Evolutionary conservation across 35 echinoderm and acorn worm species (phyloP), one percentile per base, ranked within the genome.

Genomic region (Heliocidaris erythrogramma): DNA sequence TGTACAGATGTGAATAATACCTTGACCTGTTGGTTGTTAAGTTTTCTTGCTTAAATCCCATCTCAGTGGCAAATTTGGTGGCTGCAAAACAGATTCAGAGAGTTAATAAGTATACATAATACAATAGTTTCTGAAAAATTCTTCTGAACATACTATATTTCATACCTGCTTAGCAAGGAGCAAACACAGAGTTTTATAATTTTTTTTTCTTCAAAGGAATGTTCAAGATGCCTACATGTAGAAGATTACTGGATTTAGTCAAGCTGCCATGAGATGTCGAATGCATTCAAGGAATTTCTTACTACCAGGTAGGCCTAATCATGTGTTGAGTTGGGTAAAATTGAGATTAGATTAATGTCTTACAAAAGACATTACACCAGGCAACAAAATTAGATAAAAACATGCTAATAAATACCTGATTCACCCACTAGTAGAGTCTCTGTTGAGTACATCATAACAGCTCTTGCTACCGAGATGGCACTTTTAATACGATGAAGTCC

Each of bases 371-470:
- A 56, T 56, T 9, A 56, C 13, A 2, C 13, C 10, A 56, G 2
- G 52, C 52, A 2, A 56, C 10, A 56, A 13, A 10, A 56, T 56
- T 56, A 13, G 52, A 13, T 56, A 14, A 42, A 56, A 52, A 71
- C 24, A 71, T 13, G 56, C 17, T 92, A 27, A 32, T 94, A 59
- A 47, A 52, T 85, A 97, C 97, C 97, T 97, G 95, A 96, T 86
- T 97, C 97, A 10, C 97, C 97, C 30, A 97, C 97, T 7, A 97
- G 49, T 2, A 97, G 86, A 10, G 97, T 97, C 56, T 96, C 95
- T 96, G 93, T 97, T 24, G 97, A 95, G 48, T 96, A 97, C 7
- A 94, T 95, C 95, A 97, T 97, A 14, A 97, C 97, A 14, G 95
- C 95, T 31, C 59, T 87, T 12, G 97, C 97, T 4, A 96, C 95